Conservation (phyloP, 37 sponge, comb jelly and placozoan genomes). For the Eunapius fragilis region DNA sequence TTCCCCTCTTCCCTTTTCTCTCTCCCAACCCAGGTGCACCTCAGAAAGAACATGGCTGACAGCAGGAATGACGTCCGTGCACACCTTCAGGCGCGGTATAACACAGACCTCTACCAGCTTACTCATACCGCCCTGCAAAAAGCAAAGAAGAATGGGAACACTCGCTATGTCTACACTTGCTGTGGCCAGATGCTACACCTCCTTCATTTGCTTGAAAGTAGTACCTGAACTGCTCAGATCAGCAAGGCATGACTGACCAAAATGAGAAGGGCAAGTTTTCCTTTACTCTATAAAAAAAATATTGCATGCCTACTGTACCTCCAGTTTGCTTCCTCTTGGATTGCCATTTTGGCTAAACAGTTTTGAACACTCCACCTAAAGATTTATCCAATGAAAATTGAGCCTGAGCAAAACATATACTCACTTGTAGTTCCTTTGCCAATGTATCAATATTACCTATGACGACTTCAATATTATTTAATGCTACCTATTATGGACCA, state of each 20-base stretch:
- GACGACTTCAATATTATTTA: constrained; percentile 76
- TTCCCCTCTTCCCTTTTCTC: too few species aligned
- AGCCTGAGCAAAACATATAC: background rate
- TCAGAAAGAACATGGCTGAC: constrained; percentile 65
- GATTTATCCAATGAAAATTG: too few species aligned
- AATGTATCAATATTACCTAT: constrained; percentile 75
- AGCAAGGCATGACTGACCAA: constrained; percentile 70
- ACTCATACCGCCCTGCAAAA: constrained; percentile 20
- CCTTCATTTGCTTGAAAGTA: constrained; percentile 60
- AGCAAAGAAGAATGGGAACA: too few species aligned
- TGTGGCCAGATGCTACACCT: constrained; percentile 34
- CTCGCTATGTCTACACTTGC: background rate
- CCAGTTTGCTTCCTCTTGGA: background rate
- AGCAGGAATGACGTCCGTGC: constrained; percentile 46
- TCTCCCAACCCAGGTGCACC: constrained; percentile 14
- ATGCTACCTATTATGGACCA: constrained; percentile 46
- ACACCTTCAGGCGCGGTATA: constrained; percentile 44
- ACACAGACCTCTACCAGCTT: constrained; percentile 36
- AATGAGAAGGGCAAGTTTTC: background rate
- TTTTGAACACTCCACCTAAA: too few species aligned
- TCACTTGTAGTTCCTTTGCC: constrained; percentile 55
- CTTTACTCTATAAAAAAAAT: background rate
- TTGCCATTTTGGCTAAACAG: background rate
- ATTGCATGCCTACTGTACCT: background rate
- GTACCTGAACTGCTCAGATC: constrained; percentile 50